Evolutionary conservation across 2,113 vertebrate genomes (phyloP), one percentile per base, ranked within the genome.

Genomic region (Azemiops feae): DNA sequence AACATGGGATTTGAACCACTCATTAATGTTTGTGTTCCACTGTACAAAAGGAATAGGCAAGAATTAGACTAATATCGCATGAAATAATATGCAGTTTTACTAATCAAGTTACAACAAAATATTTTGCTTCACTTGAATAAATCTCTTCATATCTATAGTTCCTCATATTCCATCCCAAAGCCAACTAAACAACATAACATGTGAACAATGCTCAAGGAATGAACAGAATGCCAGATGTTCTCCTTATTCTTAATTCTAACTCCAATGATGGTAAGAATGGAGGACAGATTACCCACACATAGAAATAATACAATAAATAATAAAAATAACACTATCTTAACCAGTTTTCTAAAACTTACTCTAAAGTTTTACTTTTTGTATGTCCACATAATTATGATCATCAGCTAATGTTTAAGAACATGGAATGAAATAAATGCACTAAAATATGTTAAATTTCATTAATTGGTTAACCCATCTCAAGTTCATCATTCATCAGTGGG

Each of bases 1-100:
- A 99, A 96, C 98, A 99, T 98, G 55, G 99, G 97, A 96, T 98
- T 99, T 95, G 99, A 98, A 96, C 98, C 98, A 94, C 98, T 99
- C 99, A 99, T 99, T 97, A 99, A 96, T 92, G 98, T 98, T 97
- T 99, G 99, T 90, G 99, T 98, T 97, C 98, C 99, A 98, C 99
- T 99, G 97, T 87, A 96, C 96, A 95, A 97, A 95, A 97, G 95
- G 94, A 97, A 97, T 97, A 95, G 97, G 95, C 96, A 95, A n/a
- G 94, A 58, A 95, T 98, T 95, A 97, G 95, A 96, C 53, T 47
- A 93, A 96, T 87, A 34, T 3, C 92, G 52, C 25, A 95, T 43
- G 90, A 57, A 86, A 54, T 23, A 53, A 34, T 60, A 20, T n/a
- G 9, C 23, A 55, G 58, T 47, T 58, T 20, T 55, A 27, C 57